Percentiles rank a stretch among this genome's conserved stretches.
phyloP scores from a whole-genome alignment of 2,888 invertebrate species.

The Leptopterna dolabrata region DNA sequence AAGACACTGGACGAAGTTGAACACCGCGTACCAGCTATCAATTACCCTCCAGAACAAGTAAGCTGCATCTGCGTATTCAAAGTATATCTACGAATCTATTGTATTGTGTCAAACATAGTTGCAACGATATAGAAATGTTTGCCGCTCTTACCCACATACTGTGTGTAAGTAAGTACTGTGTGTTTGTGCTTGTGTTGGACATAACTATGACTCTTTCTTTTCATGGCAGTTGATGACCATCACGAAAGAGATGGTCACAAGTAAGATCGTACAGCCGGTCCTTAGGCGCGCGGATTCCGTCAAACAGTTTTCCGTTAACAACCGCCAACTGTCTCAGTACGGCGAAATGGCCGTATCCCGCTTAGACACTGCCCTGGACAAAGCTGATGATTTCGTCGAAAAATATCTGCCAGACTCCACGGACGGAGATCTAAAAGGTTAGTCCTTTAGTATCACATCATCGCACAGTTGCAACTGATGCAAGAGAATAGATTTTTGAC shows the following conservation, averaged over 20 bases:
- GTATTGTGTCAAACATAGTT: no score
- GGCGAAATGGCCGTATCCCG: constrained; percentile 81
- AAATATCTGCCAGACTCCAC: constrained; percentile 78
- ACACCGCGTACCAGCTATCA: constrained; percentile 82
- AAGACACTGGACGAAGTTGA: constrained; percentile 88
- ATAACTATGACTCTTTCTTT: background rate
- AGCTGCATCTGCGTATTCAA: constrained; percentile 65
- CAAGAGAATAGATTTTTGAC: no score
- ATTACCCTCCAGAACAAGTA: constrained; percentile 87
- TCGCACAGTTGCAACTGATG: no score
- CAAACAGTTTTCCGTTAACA: constrained; percentile 76
- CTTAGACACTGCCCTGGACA: constrained; percentile 79
- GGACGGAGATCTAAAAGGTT: constrained; percentile 72
- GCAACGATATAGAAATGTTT: no score
- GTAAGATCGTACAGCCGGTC: constrained; percentile 75
- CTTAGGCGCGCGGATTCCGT: constrained; percentile 84
- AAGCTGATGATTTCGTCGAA: constrained; percentile 85
- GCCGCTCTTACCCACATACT: no score
- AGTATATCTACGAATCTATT: no score
- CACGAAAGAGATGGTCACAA: constrained; percentile 80
- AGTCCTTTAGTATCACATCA: background rate
- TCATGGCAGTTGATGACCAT: constrained; percentile 78
- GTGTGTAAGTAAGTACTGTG: no score
- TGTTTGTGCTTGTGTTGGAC: no score
- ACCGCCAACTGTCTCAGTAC: constrained; percentile 72